Evolutionary conservation across 2,888 invertebrate species (phyloP), one percentile per base, ranked within the genome.

Genomic region (Baccha elongata): DNA sequence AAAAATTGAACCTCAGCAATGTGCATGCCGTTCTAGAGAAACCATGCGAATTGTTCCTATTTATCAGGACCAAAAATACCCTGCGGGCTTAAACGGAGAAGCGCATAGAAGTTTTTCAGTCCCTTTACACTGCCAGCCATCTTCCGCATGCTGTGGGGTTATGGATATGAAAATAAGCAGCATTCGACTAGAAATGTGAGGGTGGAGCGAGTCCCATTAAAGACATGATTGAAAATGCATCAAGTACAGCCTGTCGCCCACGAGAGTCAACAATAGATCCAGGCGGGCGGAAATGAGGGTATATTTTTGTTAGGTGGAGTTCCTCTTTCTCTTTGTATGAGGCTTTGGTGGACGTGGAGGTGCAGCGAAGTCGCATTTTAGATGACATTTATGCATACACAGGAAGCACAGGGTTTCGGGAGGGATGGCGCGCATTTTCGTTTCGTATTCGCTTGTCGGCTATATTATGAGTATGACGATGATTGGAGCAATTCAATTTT

Each of bases 191-290:
- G 23, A 29, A 26, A 7, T 55, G 21, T n/a, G 15, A 11, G 23
- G 26, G 23, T 21, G 23, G 55, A 64, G n/a, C 21, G 40, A 67
- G 21, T 65, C 58, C 37, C 50, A 81, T 75, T 60, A 65, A 65
- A 64, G 60, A 21, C 53, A 62, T 81, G 76, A 81, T 81, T 76
- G 81, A 76, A 81, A 76, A 81, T 71, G 76, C 75, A 76, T 76
- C 75, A 81, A 81, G 64, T 60, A 52, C n/a, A 58, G 50, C 42
- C 7, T 60, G 48, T 40, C 40, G 52, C 73, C 46, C 46, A 62
- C 13, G 19, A 44, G 48, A 37, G 42, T 35, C 69, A 68, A 64
- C 74, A 74, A 74, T 69, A 50, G 65, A 76, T 76, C 26, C 37
- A 62, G 52, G 58, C 50, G 15, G 44, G 48, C 50, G 60, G 71